Conservation (phyloP, 2,797 vertebrate genomes). For the Helicolenus hilgendorfi region DNA sequence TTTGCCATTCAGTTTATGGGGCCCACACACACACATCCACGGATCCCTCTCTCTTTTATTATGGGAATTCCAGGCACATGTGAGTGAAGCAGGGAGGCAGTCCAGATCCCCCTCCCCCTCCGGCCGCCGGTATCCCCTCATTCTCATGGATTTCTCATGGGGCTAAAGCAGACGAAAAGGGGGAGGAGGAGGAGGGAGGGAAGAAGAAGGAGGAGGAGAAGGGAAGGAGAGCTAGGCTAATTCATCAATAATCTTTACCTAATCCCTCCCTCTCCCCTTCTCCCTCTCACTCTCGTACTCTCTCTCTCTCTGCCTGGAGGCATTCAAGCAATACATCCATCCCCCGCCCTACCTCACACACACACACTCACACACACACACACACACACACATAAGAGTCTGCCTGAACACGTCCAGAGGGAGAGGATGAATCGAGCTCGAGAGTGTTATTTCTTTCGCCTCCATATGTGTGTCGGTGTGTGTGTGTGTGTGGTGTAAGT, state of each 20-base stretch:
- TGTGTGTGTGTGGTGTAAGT: conserved; percentile 71
- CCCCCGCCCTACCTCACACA: conserved; percentile 75
- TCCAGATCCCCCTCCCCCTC: conserved; percentile 67
- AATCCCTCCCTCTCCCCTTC: conserved; percentile 85
- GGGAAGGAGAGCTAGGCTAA: conserved; percentile 84
- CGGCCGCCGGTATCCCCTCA: conserved; percentile 61
- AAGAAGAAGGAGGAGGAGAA: conserved; percentile 56
- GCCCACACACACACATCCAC: conserved; percentile 42
- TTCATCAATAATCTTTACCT: conserved; percentile 92
- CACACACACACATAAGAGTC: conserved; percentile 67
- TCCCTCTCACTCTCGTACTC: conserved; percentile 54
- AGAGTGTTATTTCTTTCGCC: conserved; percentile 69
- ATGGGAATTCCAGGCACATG: conserved; percentile 83
- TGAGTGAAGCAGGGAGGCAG: conserved; percentile 68
- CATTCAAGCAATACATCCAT: conserved; percentile 87
- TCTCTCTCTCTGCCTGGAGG: conserved; percentile 79
- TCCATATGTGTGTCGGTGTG: conserved; percentile 58
- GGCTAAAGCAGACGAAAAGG: conserved; percentile 63
- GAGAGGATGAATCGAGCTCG: conserved; percentile 86
- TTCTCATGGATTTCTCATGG: conserved; percentile 85
- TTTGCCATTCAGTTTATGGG: conserved; percentile 75
- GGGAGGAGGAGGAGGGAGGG: conserved; percentile 21
- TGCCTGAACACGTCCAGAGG: conserved; percentile 88
- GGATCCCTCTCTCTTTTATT: conserved; percentile 76
- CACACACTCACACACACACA: conserved; percentile 48